phyloP scores from a whole-genome alignment of 2,797 vertebrate genomes.

The Lagorchestes hirsutus region DNA sequence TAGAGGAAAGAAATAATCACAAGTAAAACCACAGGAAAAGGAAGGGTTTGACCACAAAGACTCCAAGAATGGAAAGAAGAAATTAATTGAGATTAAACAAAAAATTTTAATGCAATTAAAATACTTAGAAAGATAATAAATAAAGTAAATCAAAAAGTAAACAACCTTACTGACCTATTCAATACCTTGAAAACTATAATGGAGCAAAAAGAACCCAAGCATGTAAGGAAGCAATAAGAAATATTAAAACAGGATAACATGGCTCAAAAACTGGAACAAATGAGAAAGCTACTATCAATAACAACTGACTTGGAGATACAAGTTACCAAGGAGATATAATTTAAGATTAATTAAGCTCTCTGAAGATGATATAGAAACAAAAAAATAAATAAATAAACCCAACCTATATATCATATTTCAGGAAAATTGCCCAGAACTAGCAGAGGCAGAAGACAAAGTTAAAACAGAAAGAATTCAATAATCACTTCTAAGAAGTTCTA shows the following conservation, averaged over 20 bases:
- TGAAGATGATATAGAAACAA: background rate
- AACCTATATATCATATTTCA: background rate
- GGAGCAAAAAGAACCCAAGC: background rate
- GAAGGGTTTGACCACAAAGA: background rate
- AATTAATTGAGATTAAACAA: background rate
- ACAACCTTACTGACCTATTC: background rate
- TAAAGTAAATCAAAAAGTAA: background rate
- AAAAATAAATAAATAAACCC: background rate
- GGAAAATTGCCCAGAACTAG: background rate
- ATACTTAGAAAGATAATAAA: background rate
- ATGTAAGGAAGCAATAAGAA: background rate
- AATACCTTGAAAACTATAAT: background rate
- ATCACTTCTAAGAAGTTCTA: background rate
- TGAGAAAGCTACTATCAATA: background rate
- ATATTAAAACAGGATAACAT: background rate
- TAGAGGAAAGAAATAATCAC: background rate
- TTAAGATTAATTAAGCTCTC: background rate
- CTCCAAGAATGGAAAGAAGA: background rate
- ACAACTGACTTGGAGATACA: background rate
- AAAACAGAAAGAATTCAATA: background rate
- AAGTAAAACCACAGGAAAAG: background rate
- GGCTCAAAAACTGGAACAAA: background rate
- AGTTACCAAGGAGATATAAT: background rate
- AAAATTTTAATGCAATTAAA: background rate
- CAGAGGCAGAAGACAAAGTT: background rate